Percentiles rank a stretch among this genome's conserved stretches.
phyloP scores from a whole-genome alignment of 2,797 vertebrate genomes.

The Heteromormyrus szaboi region DNA sequence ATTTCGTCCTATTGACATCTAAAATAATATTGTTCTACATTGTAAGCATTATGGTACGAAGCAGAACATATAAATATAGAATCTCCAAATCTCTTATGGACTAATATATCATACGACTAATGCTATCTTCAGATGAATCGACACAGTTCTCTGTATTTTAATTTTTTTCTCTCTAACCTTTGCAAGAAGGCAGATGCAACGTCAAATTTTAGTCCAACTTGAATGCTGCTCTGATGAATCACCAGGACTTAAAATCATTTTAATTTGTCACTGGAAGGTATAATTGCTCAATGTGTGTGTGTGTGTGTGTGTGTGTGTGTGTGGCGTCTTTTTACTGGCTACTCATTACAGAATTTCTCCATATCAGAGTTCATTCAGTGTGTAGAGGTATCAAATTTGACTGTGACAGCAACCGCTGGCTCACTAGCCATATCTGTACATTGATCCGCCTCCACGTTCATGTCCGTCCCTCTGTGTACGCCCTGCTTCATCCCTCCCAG shows the following conservation, averaged over 20 bases:
- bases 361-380: not conserved
- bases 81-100: not conserved
- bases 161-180: not conserved
- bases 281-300: not conserved
- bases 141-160: not conserved
- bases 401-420: not conserved
- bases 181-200: not conserved
- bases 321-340: not conserved
- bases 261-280: slow-evolving; percentile 10
- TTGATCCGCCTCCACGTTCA: not conserved
- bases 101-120: not conserved
- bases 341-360: not conserved
- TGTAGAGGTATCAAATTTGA: not conserved
- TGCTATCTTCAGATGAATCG: not conserved
- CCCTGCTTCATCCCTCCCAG: not conserved
- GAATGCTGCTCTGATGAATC: slow-evolving; percentile 8
- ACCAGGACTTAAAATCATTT: slow-evolving; percentile 20
- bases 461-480: not conserved
- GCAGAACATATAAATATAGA: not conserved
- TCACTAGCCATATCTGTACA: not conserved
- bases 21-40: not conserved
- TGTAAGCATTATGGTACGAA: not conserved
- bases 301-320: not conserved
- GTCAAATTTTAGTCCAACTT: not conserved
- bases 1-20: not conserved